phyloP scores from a whole-genome alignment of 1,140 invertebrate species.

The Globodera rostochiensis region DNA sequence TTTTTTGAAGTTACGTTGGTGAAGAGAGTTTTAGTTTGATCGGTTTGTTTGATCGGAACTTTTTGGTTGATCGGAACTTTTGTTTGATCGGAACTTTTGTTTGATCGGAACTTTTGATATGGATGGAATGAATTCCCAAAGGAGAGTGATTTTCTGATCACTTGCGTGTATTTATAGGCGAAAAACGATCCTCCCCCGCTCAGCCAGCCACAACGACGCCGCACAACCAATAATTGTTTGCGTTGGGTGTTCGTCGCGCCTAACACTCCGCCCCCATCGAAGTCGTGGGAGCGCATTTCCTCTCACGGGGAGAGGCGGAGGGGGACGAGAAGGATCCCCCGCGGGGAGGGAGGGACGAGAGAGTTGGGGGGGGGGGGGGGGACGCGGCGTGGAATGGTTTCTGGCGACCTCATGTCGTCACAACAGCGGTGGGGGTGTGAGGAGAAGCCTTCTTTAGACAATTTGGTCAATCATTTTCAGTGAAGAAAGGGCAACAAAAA shows the following conservation, averaged over 20 bases:
- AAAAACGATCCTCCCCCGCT: background rate
- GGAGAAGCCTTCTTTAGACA: background rate
- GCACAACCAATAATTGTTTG: background rate
- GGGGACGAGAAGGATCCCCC: background rate
- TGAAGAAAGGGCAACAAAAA: background rate
- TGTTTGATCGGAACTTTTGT: background rate
- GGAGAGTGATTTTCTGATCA: background rate
- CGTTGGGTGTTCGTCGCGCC: background rate
- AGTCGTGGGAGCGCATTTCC: too few species aligned
- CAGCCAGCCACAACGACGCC: background rate
- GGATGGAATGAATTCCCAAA: slow-evolving; percentile 3
- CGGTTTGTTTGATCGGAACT: background rate
- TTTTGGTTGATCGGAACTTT: too few species aligned
- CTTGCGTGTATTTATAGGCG: background rate
- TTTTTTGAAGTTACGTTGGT: background rate
- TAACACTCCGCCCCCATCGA: background rate
- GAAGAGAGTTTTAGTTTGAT: background rate
- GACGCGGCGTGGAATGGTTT: slow-evolving; percentile 4
- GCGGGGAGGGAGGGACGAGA: background rate
- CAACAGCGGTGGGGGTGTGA: background rate
- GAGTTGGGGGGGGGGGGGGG: background rate
- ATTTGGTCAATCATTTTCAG: background rate
- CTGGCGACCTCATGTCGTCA: slow-evolving; percentile 19
- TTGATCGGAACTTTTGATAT: background rate
- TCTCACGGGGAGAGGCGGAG: too few species aligned